These are phyloP conservation scores for Caerostris extrusa DNA, from an alignment of 1,140 invertebrate species.

Conservation along the genomic window DNA sequence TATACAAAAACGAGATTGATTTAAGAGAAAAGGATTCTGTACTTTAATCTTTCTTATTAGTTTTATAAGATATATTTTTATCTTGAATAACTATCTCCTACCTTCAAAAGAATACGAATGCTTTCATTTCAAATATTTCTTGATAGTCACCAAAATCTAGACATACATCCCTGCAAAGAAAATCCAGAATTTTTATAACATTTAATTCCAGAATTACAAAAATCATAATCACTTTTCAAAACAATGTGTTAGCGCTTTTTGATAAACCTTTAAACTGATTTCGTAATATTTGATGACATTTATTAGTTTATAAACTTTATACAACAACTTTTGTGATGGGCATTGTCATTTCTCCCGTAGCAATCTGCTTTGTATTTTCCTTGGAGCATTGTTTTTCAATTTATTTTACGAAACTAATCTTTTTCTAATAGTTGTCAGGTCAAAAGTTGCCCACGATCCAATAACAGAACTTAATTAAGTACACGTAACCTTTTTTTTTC, in stretches of 20 bases:
- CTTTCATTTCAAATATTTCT: no score
- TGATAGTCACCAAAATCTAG: no score
- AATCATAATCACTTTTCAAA: neutral
- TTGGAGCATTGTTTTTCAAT: neutral
- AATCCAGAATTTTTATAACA: no score
- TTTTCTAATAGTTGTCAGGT: neutral
- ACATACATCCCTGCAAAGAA: no score
- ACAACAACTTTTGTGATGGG: neutral
- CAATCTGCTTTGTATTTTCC: neutral
- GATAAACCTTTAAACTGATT: neutral
- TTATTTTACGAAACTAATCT: constrained; percentile 37
- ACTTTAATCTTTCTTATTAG: no score
- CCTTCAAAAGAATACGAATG: no score
- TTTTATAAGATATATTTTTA: no score
- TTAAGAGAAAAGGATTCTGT: no score
- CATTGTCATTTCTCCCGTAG: neutral
- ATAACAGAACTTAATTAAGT: constrained; percentile 12
- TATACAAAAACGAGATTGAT: no score
- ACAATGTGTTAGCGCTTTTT: neutral
- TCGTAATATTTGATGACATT: neutral
- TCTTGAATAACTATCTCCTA: no score
- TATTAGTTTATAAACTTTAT: constrained; percentile 6
- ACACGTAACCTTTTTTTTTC: neutral
- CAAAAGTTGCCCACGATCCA: neutral
- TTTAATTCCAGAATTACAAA: neutral